Evolutionary conservation across 2,113 vertebrate genomes (phyloP), one percentile per base, ranked within the genome.

Genomic region (Euleptes europaea): DNA sequence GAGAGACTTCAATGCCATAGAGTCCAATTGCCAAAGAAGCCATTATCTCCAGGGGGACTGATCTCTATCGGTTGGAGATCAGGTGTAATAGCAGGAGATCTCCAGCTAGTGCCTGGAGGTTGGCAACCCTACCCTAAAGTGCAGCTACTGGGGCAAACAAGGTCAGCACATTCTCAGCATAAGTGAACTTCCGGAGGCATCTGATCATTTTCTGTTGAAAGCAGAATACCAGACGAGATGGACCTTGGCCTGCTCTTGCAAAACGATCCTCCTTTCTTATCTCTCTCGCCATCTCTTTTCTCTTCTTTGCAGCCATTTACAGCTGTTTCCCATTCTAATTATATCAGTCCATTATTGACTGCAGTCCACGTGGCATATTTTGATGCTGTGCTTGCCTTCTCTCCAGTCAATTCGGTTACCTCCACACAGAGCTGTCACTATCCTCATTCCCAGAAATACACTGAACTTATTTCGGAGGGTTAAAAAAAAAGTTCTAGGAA

Each of bases 401-500:
- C 1, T 57, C 17, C 3, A 63, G 65, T 13, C 83, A 80, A 76
- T 87, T 80, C 85, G 84, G 51, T 60, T 78, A 5, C 14, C 13
- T 70, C 11, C 70, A 35, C 2, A 76, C 6, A 8, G 23, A 11
- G n/a, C 33, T 75, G 38, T 54, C 3, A 31, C 35, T 60, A n/a
- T 72, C 9, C 11, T 31, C 47, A 4, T 89, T 91, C 0, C 0
- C 83, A 87, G 83, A 74, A 82, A 12, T 42, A 71, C 83, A 74
- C n/a, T 15, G 0, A 0, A 84, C 84, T 14, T 86, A 86, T 92
- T 93, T 88, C 85, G 23, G 87, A 94, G 74, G 87, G 78, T 28
- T 28, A 63, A 63, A 63, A 63, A 57, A 93, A 51, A 67, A 85
- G 84, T 92, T 93, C 93, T 84, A 86, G 88, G 88, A 77, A 95